Base-by-base conservation (phyloP, 1,140 invertebrate genomes). In the Drosophila lini region DNA sequence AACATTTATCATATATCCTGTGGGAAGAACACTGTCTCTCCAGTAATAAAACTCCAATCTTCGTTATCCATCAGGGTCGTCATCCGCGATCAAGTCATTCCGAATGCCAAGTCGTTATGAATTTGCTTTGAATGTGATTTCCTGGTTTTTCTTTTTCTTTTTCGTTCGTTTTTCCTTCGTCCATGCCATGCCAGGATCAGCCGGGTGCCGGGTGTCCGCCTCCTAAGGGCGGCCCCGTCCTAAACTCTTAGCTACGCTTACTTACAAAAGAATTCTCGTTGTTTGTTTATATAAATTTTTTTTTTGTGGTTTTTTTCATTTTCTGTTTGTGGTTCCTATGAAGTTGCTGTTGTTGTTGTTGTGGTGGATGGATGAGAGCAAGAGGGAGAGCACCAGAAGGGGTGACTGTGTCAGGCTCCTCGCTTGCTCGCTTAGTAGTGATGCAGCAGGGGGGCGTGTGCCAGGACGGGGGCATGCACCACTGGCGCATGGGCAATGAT, bases 171-270 rank as follows among this genome's bases (percentile, higher is more conserved):
- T 78, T 70, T 88, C 77, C 80, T 89, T 88, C 84, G 84, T 89
- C 83, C 83, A 78, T 89, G 84, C 83, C 83, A 89, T 88, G 83
- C 84, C 83, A 86, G 83, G 84, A 86, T 86, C 83, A 86, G 83
- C 83, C 83, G 80, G 83, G 77, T 86, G 58, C 71, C 71, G 76
- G 76, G 67, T 22, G 19, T 47, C 40, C 80, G 70, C 73, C 71
- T 64, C 48, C 79, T 88, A 85, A 85, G 60, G 63, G 64, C 70
- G 76, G 44, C n/a, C 74, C 76, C 77, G 63, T 70, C 88, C 69
- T 80, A 80, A 89, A 89, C 55, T 86, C 83, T 86, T 80, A 83
- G 73, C 83, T 89, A 88, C 50, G 69, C 84, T 88, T 89, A 89
- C 83, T 71, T 89, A 86, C 67, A 79, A 78, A 79, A 73, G 62